phyloP scores from a whole-genome alignment of 2,797 vertebrate species.

The Pipistrellus nathusii region DNA sequence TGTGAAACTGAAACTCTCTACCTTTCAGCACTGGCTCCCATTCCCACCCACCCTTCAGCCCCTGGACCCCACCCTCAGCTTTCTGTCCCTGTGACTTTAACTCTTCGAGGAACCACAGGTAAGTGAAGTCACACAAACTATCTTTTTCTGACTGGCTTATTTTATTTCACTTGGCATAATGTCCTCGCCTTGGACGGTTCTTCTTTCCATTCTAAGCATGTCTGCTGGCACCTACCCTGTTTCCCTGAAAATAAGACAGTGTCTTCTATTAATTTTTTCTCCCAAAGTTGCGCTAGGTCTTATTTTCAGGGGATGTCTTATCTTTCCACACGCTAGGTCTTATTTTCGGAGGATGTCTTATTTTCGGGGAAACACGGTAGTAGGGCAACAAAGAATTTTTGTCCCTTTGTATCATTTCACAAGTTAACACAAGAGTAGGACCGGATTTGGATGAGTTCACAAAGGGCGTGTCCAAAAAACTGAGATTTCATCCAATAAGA shows the following conservation, averaged over 20 bases:
- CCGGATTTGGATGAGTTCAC: not conserved
- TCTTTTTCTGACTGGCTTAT: not conserved
- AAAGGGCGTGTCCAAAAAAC: not conserved
- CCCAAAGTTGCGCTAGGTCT: too few relatives aligned
- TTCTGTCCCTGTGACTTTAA: not conserved
- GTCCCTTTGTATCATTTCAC: not conserved
- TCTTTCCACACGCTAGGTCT: too few relatives aligned
- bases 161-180: not conserved
- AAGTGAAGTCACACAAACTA: not conserved
- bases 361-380: too few relatives aligned
- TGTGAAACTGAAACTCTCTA: not conserved
- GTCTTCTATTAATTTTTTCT: too few relatives aligned
- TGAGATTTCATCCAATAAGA: not conserved
- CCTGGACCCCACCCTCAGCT: too few relatives aligned
- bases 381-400: not conserved
- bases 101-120: not conserved
- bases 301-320: too few relatives aligned
- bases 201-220: not conserved
- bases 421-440: not conserved
- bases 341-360: too few relatives aligned
- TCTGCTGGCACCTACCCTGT: too few relatives aligned
- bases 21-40: not conserved
- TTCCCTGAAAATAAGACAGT: too few relatives aligned
- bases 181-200: not conserved
- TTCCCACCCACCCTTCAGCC: accelerated